A percentile compares a stretch with the other conserved stretches of the same genome.
These are phyloP conservation scores for Hylomyscus alleni DNA, from an alignment of 2,797 vertebrate species.

Conservation along the genomic window DNA sequence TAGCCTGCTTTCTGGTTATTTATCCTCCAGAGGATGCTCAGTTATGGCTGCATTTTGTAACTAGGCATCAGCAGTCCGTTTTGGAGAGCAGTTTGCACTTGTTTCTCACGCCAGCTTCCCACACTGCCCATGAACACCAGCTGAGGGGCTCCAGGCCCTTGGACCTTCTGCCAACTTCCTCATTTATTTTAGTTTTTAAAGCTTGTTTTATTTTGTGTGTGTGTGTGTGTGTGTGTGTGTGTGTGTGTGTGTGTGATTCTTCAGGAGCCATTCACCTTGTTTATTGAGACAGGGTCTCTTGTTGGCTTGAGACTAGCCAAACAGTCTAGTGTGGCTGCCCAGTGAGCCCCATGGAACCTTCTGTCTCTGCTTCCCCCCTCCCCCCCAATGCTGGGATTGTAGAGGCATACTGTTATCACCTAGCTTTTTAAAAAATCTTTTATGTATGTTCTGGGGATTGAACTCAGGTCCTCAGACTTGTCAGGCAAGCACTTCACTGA, in stretches of 20 bases:
- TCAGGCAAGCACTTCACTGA: not conserved
- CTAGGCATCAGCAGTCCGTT: constrained; percentile 83
- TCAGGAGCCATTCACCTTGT: not conserved
- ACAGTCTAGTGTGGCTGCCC: not conserved
- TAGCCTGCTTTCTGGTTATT: constrained; percentile 85
- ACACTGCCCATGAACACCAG: constrained; percentile 71
- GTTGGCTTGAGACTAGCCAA: not conserved
- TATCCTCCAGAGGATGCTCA: constrained; percentile 84
- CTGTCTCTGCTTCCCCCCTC: not conserved
- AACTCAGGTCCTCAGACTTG: not conserved
- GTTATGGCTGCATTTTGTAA: constrained; percentile 85
- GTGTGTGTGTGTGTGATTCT: not conserved
- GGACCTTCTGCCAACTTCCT: not conserved
- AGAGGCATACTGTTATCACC: not conserved
- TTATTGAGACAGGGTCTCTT: not conserved
- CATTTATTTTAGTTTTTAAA: not conserved
- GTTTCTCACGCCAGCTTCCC: constrained; percentile 81
- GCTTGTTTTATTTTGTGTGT: not conserved
- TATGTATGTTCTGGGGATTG: not conserved
- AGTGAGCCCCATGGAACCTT: not conserved
- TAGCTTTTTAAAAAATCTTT: not conserved
- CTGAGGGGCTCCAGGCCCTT: constrained; percentile 59
- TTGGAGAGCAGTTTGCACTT: constrained; percentile 84
- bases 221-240: not conserved
- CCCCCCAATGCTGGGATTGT: not conserved